phyloP scores from a whole-genome alignment of 2,113 vertebrate species.

The Boulengeromyrus knoepffleri region DNA sequence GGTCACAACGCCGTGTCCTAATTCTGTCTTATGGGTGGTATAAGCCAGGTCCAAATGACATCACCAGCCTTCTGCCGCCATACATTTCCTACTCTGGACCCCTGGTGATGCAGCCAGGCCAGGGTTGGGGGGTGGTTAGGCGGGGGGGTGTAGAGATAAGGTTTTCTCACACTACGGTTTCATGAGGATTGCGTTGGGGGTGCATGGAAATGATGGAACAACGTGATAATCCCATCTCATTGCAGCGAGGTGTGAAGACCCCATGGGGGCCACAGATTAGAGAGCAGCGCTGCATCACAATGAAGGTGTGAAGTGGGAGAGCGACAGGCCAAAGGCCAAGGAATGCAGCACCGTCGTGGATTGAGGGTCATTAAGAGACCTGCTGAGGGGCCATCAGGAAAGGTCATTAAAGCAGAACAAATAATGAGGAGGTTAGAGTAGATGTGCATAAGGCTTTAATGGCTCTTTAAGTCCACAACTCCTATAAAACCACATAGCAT shows the following conservation, averaged over 20 bases:
- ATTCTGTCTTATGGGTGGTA: background rate
- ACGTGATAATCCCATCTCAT: slow-evolving; percentile 28
- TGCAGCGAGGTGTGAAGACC: slow-evolving; percentile 50
- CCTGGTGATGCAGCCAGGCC: slow-evolving; percentile 41
- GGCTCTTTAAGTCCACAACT: slow-evolving; percentile 3
- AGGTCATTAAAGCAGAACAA: slow-evolving; percentile 27
- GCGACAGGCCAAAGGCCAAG: slow-evolving; percentile 27
- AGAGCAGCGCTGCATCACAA: slow-evolving; percentile 40
- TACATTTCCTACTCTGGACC: background rate
- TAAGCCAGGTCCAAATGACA: slow-evolving; percentile 29
- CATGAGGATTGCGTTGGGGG: slow-evolving; percentile 15
- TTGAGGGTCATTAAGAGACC: slow-evolving; percentile 21
- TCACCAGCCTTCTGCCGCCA: slow-evolving; percentile 32
- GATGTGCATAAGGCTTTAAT: slow-evolving; percentile 7
- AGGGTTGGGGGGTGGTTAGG: background rate
- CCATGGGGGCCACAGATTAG: slow-evolving; percentile 33
- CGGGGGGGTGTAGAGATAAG: slow-evolving; percentile 5
- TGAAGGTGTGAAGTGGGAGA: slow-evolving; percentile 35
- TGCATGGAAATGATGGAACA: background rate
- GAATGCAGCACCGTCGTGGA: slow-evolving; percentile 24
- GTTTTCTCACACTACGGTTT: slow-evolving; percentile 18
- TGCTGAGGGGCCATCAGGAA: slow-evolving; percentile 18
- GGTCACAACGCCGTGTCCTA: background rate
- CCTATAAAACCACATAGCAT: background rate
- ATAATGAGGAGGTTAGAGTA: slow-evolving; percentile 18